These are phyloP conservation scores for Discoglossus pictus DNA, from an alignment of 2,797 vertebrate genomes.

Conservation along the genomic window DNA sequence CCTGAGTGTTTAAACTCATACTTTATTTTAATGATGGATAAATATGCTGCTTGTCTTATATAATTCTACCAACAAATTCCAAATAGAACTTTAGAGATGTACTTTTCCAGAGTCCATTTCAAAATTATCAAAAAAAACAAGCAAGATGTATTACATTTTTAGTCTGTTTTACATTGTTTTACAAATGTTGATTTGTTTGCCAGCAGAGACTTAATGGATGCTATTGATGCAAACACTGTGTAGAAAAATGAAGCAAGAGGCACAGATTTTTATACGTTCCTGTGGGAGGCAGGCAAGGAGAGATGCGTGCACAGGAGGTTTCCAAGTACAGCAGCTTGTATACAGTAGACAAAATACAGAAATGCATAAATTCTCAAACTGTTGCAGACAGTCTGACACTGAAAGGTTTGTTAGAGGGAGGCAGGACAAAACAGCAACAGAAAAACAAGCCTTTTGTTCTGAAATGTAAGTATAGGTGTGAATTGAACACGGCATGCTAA, in stretches of 20 bases:
- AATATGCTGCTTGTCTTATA: too few relatives aligned
- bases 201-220: not conserved
- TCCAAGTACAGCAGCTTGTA: not conserved
- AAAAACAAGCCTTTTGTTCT: not conserved
- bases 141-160: not conserved
- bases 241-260: not conserved
- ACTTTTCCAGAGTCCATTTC: too few relatives aligned
- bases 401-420: not conserved
- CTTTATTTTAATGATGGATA: too few relatives aligned
- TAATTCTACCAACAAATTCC: too few relatives aligned
- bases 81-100: too few relatives aligned
- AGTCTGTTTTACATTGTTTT: not conserved
- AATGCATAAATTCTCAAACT: not conserved
- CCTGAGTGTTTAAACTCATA: too few relatives aligned
- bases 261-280: not conserved
- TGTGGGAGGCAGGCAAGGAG: not conserved
- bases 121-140: too few relatives aligned
- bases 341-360: not conserved
- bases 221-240: constrained; percentile 2
- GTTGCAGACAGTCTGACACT: not conserved
- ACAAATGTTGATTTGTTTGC: constrained; percentile 2
- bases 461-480: too few relatives aligned
- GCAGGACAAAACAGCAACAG: not conserved
- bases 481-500: too few relatives aligned
- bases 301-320: not conserved